phyloP scores from a whole-genome alignment of 2,113 vertebrate species.

The Hippotragus niger region DNA sequence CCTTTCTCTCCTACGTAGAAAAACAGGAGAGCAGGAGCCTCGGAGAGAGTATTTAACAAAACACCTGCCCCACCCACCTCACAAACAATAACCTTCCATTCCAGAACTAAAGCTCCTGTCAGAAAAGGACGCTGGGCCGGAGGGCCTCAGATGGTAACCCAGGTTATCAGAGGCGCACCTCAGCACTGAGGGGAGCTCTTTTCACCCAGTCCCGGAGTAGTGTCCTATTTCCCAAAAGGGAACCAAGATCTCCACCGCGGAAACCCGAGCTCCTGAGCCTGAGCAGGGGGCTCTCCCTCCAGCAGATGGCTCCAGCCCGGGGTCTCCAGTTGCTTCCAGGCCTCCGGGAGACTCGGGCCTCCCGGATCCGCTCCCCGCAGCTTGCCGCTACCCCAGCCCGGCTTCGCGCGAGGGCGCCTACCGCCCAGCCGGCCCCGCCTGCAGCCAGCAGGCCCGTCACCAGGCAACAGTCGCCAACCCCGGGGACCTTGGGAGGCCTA shows the following conservation, averaged over 20 bases:
- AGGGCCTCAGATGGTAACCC: neutral
- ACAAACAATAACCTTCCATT: slow-evolving; percentile 62
- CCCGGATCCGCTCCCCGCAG: neutral
- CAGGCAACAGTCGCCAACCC: slow-evolving; percentile 44
- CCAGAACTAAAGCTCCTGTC: neutral
- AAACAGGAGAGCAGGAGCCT: neutral
- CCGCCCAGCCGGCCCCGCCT: neutral
- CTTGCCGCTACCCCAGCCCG: neutral
- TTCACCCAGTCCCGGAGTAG: neutral
- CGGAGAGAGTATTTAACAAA: neutral
- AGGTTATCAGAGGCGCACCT: neutral
- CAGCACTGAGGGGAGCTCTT: neutral
- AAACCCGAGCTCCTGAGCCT: slow-evolving; percentile 28
- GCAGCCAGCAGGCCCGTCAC: neutral
- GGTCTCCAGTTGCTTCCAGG: neutral
- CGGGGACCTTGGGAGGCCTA: neutral
- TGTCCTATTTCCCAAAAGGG: slow-evolving; percentile 46
- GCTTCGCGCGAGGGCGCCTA: neutral
- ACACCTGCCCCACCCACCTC: slow-evolving; percentile 70
- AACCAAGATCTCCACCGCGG: neutral
- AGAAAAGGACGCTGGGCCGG: neutral
- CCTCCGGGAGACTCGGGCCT: slow-evolving; percentile 21
- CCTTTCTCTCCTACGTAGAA: neutral
- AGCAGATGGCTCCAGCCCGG: neutral
- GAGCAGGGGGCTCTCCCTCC: neutral